phyloP scores from a whole-genome alignment of 2,888 invertebrate genomes.

The Apoda limacodes region DNA sequence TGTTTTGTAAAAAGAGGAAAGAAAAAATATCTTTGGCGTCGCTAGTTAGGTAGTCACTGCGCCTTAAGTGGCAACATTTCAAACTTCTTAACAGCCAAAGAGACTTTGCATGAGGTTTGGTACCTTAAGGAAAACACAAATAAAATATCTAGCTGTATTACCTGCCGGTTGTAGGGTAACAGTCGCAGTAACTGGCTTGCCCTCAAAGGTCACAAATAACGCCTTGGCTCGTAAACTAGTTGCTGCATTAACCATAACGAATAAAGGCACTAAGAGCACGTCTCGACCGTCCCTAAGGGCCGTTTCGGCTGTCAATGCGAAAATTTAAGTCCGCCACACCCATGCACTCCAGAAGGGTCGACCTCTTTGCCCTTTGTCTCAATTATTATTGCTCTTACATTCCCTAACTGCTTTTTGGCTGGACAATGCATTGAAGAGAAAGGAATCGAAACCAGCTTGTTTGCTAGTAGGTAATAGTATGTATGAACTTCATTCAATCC shows the following conservation, averaged over 20 bases:
- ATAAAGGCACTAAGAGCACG: slow-evolving; percentile 68
- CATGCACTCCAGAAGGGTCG: slow-evolving; percentile 64
- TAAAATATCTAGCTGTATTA: no score
- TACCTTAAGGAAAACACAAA: no score
- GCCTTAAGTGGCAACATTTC: no score
- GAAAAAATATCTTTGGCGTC: no score
- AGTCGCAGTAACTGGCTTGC: slow-evolving; percentile 17
- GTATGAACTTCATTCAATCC: no score
- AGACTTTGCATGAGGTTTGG: no score
- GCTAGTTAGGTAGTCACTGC: no score
- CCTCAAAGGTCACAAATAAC: slow-evolving; percentile 57
- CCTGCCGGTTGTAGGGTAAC: background rate
- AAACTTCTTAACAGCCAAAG: no score
- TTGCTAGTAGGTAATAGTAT: no score
- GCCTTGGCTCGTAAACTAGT: slow-evolving; percentile 60
- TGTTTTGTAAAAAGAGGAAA: no score
- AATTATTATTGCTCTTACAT: slow-evolving; percentile 46
- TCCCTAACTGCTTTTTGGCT: slow-evolving; percentile 29
- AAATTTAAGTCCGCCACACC: slow-evolving; percentile 67
- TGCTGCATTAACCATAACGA: slow-evolving; percentile 66
- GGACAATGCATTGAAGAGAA: no score
- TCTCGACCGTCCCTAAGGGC: slow-evolving; percentile 57
- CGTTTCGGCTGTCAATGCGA: slow-evolving; percentile 68
- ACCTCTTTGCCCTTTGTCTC: slow-evolving; percentile 62
- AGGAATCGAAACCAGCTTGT: no score